phyloP scores from a whole-genome alignment of 2,888 invertebrate genomes.

The Drosophila infuscata region DNA sequence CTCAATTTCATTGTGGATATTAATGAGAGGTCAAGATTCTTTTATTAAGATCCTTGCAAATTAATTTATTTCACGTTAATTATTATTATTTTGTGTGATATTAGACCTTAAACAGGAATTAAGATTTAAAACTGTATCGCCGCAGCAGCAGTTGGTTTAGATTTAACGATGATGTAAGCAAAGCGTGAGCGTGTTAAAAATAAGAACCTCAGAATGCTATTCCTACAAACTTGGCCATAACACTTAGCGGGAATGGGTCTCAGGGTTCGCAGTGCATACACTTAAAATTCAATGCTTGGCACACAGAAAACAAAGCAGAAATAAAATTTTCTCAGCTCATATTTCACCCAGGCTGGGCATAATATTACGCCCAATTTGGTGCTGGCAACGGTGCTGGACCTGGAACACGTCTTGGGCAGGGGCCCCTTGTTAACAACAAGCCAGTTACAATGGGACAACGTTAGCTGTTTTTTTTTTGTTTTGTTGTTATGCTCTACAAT shows the following conservation, averaged over 20 bases:
- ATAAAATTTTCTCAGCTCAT: constrained; percentile 80
- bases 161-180: constrained; percentile 14
- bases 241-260: constrained; percentile 49
- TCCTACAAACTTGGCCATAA: constrained; percentile 46
- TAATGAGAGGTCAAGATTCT: not conserved
- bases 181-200: constrained; percentile 31
- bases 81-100: not conserved
- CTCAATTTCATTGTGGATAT: too few relatives aligned
- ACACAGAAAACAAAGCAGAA: constrained; percentile 62
- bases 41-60: not conserved
- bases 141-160: constrained; percentile 26
- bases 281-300: constrained; percentile 60
- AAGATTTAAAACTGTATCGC: not conserved
- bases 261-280: constrained; percentile 41
- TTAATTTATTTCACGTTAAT: not conserved
- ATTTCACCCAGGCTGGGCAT: constrained; percentile 75
- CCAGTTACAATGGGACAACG: constrained; percentile 76
- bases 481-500: constrained; percentile 31
- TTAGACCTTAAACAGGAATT: not conserved
- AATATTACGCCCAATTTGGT: constrained; percentile 79
- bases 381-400: constrained; percentile 67
- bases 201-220: constrained; percentile 17
- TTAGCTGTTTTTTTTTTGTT: constrained; percentile 54
- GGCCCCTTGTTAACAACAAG: constrained; percentile 74
- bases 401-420: constrained; percentile 65